Evolutionary conservation across 2,797 vertebrate genomes (phyloP).

Genomic region (Serranus cabrilla): DNA sequence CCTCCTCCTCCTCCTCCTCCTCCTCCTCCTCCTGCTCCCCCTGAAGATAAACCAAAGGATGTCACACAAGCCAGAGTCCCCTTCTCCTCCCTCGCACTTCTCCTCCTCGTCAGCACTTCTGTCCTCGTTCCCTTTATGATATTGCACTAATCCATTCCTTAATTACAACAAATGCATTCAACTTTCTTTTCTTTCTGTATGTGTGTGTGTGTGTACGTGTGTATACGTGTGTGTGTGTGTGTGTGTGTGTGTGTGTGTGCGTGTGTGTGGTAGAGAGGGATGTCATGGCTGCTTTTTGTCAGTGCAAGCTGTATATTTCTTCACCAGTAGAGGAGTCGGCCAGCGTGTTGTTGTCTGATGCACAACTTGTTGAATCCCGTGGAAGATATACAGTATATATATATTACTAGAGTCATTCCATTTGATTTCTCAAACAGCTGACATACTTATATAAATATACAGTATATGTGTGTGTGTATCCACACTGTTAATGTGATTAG

Average conservation of each 20-base stretch:
- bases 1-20: not conserved
- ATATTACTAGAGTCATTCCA: constrained; percentile 67
- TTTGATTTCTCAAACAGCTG: constrained; percentile 54
- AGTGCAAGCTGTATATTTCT: constrained; percentile 66
- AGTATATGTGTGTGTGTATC: constrained; percentile 58
- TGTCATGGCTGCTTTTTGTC: constrained; percentile 67
- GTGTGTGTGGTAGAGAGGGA: constrained; percentile 51
- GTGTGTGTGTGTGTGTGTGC: constrained; percentile 38
- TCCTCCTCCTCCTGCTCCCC: not conserved
- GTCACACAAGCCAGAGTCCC: constrained; percentile 63
- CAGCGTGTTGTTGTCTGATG: constrained; percentile 56
- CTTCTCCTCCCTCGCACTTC: constrained; percentile 38
- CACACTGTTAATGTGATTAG: constrained; percentile 70
- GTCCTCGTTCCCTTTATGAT: constrained; percentile 62
- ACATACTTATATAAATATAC: constrained; percentile 63
- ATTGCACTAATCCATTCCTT: constrained; percentile 86
- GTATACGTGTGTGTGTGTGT: too few species aligned
- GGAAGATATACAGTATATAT: constrained; percentile 49
- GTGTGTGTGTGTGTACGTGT: too few species aligned
- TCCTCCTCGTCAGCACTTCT: constrained; percentile 49
- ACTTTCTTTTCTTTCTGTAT: constrained; percentile 14
- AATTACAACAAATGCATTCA: constrained; percentile 58
- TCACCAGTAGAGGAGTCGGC: constrained; percentile 52
- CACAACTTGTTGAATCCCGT: constrained; percentile 65
- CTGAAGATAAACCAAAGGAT: constrained; percentile 83